These are phyloP conservation scores for Lordiphosa mommai DNA, from an alignment of 1,140 invertebrate genomes.

Conservation along the genomic window DNA sequence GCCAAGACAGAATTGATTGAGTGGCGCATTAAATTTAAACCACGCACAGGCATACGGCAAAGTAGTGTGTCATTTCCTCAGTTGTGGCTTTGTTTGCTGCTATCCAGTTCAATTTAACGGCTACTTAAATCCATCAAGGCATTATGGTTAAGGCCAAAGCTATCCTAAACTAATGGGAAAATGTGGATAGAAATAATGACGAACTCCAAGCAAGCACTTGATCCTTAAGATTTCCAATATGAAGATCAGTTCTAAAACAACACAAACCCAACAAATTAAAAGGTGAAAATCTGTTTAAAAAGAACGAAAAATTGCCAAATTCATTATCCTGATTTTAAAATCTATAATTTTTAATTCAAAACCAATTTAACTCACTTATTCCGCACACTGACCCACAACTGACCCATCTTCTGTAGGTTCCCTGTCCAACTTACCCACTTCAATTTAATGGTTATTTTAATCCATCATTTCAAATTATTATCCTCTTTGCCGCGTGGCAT, in stretches of 20 bases:
- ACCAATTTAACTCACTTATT: too few relatives aligned
- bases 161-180: too few relatives aligned
- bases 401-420: not conserved
- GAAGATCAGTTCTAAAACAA: too few relatives aligned
- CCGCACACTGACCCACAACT: not conserved
- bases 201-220: too few relatives aligned
- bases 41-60: conserved; percentile 9
- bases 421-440: conserved; percentile 19
- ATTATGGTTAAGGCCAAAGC: not conserved
- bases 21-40: conserved; percentile 69
- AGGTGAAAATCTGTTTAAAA: too few relatives aligned
- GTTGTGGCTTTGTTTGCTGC: conserved; percentile 15
- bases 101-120: conserved; percentile 50
- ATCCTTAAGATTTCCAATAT: too few relatives aligned
- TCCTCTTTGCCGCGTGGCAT: conserved; percentile 44
- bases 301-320: too few relatives aligned
- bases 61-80: not conserved
- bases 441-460: conserved; percentile 60
- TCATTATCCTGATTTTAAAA: not conserved
- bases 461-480: conserved; percentile 70
- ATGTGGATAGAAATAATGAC: too few relatives aligned
- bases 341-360: too few relatives aligned
- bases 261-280: too few relatives aligned
- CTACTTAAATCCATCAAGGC: conserved; percentile 48
- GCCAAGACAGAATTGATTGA: conserved; percentile 57